phyloP scores from a whole-genome alignment of 2,888 invertebrate species.

The Protonemura montana region DNA sequence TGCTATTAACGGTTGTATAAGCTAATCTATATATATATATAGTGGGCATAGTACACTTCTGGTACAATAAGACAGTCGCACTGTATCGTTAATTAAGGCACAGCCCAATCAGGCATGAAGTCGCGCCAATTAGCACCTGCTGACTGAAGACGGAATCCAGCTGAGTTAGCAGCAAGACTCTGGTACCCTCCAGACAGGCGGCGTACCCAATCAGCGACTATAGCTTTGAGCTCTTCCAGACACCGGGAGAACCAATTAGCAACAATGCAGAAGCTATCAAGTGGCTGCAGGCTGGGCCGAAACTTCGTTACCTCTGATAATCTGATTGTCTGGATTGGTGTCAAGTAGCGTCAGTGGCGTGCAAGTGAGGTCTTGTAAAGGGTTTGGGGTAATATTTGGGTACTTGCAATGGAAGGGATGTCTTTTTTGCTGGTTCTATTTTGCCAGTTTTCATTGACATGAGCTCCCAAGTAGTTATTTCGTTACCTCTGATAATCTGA shows the following conservation, averaged over 20 bases:
- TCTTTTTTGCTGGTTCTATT: no score
- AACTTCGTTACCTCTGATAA: not conserved
- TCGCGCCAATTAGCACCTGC: not conserved
- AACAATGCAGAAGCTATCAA: slow-evolving; percentile 4
- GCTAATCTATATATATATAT: not conserved
- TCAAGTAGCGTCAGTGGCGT: not conserved
- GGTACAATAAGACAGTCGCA: no score
- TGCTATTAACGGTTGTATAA: not conserved
- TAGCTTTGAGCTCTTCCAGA: not conserved
- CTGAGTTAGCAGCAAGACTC: not conserved
- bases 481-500: not conserved
- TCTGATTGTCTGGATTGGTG: not conserved
- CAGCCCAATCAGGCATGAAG: not conserved
- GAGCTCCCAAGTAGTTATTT: no score
- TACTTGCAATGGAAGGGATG: no score
- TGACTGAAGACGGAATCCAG: not conserved
- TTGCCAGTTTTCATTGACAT: no score
- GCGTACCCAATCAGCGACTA: not conserved
- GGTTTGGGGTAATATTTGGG: no score
- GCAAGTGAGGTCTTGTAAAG: not conserved
- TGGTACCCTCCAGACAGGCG: not conserved
- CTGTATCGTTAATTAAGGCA: not conserved
- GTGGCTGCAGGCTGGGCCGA: not conserved
- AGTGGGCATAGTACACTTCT: not conserved
- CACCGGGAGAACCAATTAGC: not conserved